These are phyloP conservation scores for Dasypus novemcinctus DNA, from an alignment of 2,113 vertebrate genomes.

Conservation along the genomic window DNA sequence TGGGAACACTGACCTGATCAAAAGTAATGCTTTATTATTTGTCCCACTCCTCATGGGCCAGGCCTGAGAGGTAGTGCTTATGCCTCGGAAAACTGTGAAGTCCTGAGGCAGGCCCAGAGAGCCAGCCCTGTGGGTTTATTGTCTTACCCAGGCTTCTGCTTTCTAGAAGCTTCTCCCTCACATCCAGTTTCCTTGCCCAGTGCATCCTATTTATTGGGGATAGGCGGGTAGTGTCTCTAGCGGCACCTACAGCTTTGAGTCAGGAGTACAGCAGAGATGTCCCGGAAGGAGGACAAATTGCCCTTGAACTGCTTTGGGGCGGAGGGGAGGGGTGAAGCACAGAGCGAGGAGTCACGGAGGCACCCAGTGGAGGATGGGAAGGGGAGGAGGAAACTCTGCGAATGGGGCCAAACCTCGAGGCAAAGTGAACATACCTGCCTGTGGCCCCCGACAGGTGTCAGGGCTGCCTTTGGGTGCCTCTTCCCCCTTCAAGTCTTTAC, in stretches of 20 bases:
- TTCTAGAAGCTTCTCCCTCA: background rate
- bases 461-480: background rate
- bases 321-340: background rate
- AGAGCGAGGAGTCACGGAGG: background rate
- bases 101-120: background rate
- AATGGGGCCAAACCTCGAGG: background rate
- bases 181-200: background rate
- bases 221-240: background rate
- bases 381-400: background rate
- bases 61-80: background rate
- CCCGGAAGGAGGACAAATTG: background rate
- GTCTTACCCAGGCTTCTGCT: background rate
- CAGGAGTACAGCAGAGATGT: background rate
- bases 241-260: background rate
- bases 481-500: background rate
- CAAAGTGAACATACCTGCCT: background rate
- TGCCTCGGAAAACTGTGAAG: background rate
- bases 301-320: background rate
- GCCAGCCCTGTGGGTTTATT: background rate
- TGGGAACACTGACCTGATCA: conserved; percentile 34
- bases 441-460: background rate
- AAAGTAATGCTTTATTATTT: background rate
- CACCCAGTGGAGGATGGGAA: background rate
- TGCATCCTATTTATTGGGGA: background rate
- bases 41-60: background rate